A percentile compares a stretch with the other conserved stretches of the same genome.
phyloP scores from a whole-genome alignment of 2,888 invertebrate genomes.

The Zaprionus obscuricornis region DNA sequence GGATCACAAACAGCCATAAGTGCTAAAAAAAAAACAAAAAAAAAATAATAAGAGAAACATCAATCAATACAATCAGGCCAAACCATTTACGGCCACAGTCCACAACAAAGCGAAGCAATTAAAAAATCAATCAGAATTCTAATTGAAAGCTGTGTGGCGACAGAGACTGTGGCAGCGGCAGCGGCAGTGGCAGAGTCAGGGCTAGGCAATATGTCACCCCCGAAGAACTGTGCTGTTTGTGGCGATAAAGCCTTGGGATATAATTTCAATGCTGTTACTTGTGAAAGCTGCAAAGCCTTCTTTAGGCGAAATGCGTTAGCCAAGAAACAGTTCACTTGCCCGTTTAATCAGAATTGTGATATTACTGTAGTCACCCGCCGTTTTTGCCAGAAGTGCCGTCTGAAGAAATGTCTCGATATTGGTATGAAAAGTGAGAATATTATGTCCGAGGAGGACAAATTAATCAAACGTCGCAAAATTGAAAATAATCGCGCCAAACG shows the following conservation, averaged over 20 bases:
- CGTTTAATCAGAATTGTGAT: slow-evolving; percentile 95
- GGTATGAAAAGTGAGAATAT: slow-evolving; percentile 99
- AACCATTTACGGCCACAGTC: slow-evolving; percentile 31
- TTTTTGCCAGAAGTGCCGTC: slow-evolving; percentile 97
- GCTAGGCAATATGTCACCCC: slow-evolving; percentile 73
- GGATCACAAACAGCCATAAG: slow-evolving; percentile 22
- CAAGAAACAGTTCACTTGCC: slow-evolving; percentile 95
- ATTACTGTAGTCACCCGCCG: slow-evolving; percentile 95
- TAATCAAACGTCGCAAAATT: slow-evolving; percentile 93
- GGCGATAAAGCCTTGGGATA: slow-evolving; percentile 96
- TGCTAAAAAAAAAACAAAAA: slow-evolving; percentile 11
- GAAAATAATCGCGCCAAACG: slow-evolving; percentile 92
- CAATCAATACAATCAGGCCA: no score
- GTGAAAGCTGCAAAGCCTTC: slow-evolving; percentile 98
- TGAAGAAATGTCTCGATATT: slow-evolving; percentile 95
- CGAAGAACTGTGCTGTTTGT: slow-evolving; percentile 95
- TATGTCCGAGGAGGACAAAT: slow-evolving; percentile 97
- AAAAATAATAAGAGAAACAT: slow-evolving; percentile 1
- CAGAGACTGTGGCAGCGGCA: no score
- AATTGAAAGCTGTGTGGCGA: slow-evolving; percentile 71
- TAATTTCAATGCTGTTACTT: slow-evolving; percentile 97
- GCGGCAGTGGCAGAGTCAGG: slow-evolving; percentile 21
- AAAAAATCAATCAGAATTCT: slow-evolving; percentile 74
- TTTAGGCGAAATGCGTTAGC: slow-evolving; percentile 96
- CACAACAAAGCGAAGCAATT: slow-evolving; percentile 64